Percentiles rank a stretch among this genome's conserved stretches.
These are phyloP conservation scores for Centropristis striata DNA, from an alignment of 2,113 vertebrate species.

Conservation along the genomic window DNA sequence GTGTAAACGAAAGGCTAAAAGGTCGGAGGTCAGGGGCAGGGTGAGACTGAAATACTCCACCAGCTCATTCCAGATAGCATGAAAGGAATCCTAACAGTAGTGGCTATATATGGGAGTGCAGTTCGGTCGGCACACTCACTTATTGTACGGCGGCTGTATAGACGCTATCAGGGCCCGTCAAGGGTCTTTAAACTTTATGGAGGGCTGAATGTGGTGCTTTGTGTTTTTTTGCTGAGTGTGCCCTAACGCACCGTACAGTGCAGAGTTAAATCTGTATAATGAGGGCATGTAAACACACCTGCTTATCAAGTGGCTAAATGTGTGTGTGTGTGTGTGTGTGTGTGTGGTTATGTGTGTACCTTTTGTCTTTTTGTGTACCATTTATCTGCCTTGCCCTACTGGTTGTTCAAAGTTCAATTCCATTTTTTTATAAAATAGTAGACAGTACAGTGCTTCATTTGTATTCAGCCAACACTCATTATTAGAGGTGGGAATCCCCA, in stretches of 20 bases:
- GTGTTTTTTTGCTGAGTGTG: conserved; percentile 31
- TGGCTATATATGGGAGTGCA: conserved; percentile 27
- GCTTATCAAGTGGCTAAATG: conserved; percentile 35
- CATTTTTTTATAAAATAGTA: neutral
- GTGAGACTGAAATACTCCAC: conserved; percentile 67
- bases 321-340: neutral
- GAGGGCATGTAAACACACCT: conserved; percentile 35
- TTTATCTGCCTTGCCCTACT: neutral
- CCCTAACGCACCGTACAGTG: conserved; percentile 10
- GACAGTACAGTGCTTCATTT: neutral
- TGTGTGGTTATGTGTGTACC: neutral
- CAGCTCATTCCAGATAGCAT: conserved; percentile 49
- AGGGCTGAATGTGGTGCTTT: conserved; percentile 28
- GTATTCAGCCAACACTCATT: conserved; percentile 5
- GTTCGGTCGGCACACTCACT: conserved; percentile 19
- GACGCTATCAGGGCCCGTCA: conserved; percentile 6
- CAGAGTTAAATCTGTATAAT: conserved; percentile 21
- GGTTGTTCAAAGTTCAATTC: conserved; percentile 9
- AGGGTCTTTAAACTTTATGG: conserved; percentile 14
- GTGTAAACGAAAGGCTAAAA: conserved; percentile 55
- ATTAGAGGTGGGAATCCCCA: too few relatives aligned
- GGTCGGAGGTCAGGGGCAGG: conserved; percentile 52
- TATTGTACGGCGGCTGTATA: conserved; percentile 36
- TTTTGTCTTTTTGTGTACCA: neutral
- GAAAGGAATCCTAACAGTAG: conserved; percentile 41